phyloP scores from a whole-genome alignment of 2,113 vertebrate genomes.

The Mus pahari region DNA sequence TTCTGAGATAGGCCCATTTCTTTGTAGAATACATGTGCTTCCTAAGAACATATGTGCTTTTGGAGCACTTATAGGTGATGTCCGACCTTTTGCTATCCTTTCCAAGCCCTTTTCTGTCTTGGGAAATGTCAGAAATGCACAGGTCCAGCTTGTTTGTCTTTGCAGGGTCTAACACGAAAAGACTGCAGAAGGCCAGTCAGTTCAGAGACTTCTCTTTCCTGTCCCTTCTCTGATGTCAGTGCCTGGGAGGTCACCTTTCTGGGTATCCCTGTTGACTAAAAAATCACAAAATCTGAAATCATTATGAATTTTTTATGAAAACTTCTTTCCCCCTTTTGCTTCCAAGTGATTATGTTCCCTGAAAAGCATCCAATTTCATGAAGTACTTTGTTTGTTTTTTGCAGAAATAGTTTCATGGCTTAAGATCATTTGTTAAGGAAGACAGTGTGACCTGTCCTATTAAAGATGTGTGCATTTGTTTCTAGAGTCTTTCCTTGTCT shows the following conservation, averaged over 20 bases:
- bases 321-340: background rate
- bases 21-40: background rate
- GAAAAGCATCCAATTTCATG: background rate
- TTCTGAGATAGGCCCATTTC: background rate
- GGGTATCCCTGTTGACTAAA: background rate
- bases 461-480: background rate
- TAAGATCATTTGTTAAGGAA: constrained; percentile 46
- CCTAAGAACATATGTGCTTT: background rate
- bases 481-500: constrained; percentile 32
- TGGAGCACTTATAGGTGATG: background rate
- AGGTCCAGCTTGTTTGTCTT: no score
- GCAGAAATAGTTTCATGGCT: constrained; percentile 47
- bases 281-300: background rate
- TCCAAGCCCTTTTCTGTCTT: background rate
- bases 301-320: background rate
- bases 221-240: background rate
- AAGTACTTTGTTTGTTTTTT: constrained; percentile 9
- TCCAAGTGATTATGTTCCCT: background rate
- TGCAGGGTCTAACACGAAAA: background rate
- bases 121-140: background rate
- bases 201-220: background rate
- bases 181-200: background rate
- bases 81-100: background rate
- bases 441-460: background rate
- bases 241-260: background rate